phyloP scores from a whole-genome alignment of 2,888 invertebrate species.

The Actias luna region DNA sequence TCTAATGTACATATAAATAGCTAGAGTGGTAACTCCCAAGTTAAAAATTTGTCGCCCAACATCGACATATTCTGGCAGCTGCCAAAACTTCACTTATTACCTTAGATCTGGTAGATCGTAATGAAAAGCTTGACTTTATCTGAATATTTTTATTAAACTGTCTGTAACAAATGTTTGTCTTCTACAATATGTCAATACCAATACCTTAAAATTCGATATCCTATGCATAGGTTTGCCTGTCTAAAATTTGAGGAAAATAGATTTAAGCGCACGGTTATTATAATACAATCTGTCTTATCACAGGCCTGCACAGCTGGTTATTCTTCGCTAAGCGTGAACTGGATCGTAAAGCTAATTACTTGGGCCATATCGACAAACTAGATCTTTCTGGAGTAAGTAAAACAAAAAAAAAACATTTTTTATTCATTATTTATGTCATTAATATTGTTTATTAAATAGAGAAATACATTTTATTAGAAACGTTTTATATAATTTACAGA shows the following conservation, averaged over 20 bases:
- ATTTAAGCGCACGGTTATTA: not conserved
- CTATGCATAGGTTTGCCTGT: not conserved
- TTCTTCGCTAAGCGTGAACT: slow-evolving; percentile 91
- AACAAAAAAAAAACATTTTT: not conserved
- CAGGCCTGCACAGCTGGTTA: slow-evolving; percentile 95
- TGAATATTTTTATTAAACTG: not conserved
- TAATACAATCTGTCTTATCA: not conserved
- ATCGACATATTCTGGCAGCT: too few species aligned
- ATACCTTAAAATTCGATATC: not conserved
- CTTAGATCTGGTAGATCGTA: too few species aligned
- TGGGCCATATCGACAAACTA: slow-evolving; percentile 89
- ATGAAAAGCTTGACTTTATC: too few species aligned
- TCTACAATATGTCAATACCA: not conserved
- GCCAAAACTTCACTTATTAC: too few species aligned
- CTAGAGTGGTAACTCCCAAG: too few species aligned
- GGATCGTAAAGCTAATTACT: slow-evolving; percentile 87
- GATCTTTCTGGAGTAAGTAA: slow-evolving; percentile 87
- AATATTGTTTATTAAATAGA: too few species aligned
- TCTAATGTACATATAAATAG: too few species aligned
- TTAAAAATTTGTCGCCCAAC: too few species aligned
- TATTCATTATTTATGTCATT: too few species aligned
- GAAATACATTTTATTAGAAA: too few species aligned
- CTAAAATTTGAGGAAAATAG: not conserved
- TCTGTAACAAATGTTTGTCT: not conserved
- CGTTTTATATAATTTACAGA: slow-evolving; percentile 77